Percentiles rank a stretch among this genome's conserved stretches.
Evolutionary conservation across 53 echinoderm and acorn worm genomes (phyloP).

Genomic region (Mesocentrotus franciscanus): DNA sequence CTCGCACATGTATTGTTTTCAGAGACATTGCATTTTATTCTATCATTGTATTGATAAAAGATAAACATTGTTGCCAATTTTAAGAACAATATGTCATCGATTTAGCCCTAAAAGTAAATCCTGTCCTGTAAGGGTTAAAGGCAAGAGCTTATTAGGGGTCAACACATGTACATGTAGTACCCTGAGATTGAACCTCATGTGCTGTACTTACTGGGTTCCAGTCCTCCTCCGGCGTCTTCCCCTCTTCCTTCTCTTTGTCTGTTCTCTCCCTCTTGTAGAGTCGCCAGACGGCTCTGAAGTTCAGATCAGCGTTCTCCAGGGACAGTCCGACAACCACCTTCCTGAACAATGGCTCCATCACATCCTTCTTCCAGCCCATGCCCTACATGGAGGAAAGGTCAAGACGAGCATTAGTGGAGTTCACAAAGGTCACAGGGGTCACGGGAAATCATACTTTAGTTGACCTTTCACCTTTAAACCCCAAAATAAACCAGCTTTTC

Average conservation of each 20-base stretch:
- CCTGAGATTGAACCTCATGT: too few relatives aligned
- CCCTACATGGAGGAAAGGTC: neutral
- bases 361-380: constrained; percentile 43
- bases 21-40: too few relatives aligned
- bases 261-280: constrained; percentile 1
- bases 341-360: constrained; percentile 37
- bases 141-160: too few relatives aligned
- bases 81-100: too few relatives aligned
- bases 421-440: neutral
- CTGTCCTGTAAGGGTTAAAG: too few relatives aligned
- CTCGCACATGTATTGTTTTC: too few relatives aligned
- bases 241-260: neutral
- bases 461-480: too few relatives aligned
- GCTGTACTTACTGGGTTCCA: constrained; percentile 37
- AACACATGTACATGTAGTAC: too few relatives aligned
- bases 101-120: too few relatives aligned
- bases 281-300: neutral
- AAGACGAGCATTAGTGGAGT: neutral
- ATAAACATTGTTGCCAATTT: too few relatives aligned
- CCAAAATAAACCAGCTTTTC: neutral
- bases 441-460: neutral
- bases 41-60: too few relatives aligned
- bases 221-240: neutral
- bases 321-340: neutral
- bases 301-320: neutral